Base-by-base conservation (phyloP, 2,113 vertebrate genomes). In the Sander lucioperca region DNA sequence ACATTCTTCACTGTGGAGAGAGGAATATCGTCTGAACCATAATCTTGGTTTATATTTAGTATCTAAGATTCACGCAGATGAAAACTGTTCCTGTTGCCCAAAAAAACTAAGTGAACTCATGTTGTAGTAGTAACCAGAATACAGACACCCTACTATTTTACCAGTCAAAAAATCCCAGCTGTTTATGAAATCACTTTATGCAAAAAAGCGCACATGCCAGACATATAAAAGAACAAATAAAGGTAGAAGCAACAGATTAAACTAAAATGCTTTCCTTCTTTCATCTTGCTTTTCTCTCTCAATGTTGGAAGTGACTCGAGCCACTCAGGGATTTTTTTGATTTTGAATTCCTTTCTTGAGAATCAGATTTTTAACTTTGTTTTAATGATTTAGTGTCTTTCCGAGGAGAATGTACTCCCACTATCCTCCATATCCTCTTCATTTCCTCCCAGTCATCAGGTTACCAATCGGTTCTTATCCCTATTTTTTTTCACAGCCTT, bases 31-130 rank as follows among this genome's bases (percentile, higher is more conserved):
- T 67, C 71, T 64, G 58, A 87, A 83, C 67, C 67, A 76, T 89
- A 78, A 91, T 88, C 84, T 84, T 3, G 62, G 74, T 80, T 79
- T 86, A 91, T 86, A 86, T 88, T 87, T 88, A 87, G 82, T 54
- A 80, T 75, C 33, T 33, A 33, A 74, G 61, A 83, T 84, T 51
- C n/a, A 77, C 50, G 72, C 68, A 63, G 75, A 82, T 81, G 70
- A 53, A 61, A 47, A 75, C 2, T n/a, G 39, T 4, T n/a, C 25
- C 36, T 19, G 14, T 10, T n/a, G 19, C 21, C 36, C 8, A 39
- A 25, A 47, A 15, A 25, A 45, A 15, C 27, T 1, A 7, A 33
- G 27, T 61, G 58, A 61, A 61, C 27, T 19, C 15, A 33, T 30
- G 33, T 61, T 61, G 58, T 61, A 18, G 16, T 57, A 61, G n/a